These are phyloP conservation scores for Notodonta ziczac DNA, from an alignment of 2,888 invertebrate genomes.

Conservation along the genomic window DNA sequence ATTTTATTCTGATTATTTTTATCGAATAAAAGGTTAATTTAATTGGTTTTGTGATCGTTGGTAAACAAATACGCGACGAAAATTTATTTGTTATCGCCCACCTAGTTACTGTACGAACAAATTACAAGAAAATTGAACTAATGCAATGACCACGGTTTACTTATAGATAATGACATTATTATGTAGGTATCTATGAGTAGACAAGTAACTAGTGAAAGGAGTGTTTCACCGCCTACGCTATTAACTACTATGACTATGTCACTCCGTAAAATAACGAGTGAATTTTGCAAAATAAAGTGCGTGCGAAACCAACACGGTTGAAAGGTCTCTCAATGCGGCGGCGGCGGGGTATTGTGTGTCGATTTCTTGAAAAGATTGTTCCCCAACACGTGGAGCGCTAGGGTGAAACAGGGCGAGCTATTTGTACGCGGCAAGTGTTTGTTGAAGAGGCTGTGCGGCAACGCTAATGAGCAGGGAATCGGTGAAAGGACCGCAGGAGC, in stretches of 20 bases:
- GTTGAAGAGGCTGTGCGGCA: conserved; percentile 69
- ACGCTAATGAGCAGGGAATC: conserved; percentile 73
- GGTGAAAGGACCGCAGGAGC: conserved; percentile 64
- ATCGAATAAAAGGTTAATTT: neutral
- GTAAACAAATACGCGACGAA: neutral
- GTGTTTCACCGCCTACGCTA: conserved; percentile 23
- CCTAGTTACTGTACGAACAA: neutral
- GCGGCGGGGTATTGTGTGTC: conserved; percentile 20
- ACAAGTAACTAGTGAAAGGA: conserved; percentile 31
- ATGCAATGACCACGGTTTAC: neutral
- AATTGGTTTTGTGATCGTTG: neutral
- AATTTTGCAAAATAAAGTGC: conserved; percentile 15
- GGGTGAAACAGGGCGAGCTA: conserved; percentile 59
- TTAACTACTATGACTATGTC: conserved; percentile 6
- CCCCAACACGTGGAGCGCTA: conserved; percentile 44
- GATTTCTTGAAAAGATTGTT: conserved; percentile 45
- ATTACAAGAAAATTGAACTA: neutral
- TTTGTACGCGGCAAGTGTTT: conserved; percentile 75
- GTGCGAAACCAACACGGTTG: conserved; percentile 21
- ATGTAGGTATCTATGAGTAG: conserved; percentile 19
- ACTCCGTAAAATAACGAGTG: conserved; percentile 10
- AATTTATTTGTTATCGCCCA: neutral
- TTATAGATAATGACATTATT: conserved; percentile 6
- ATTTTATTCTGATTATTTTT: neutral
- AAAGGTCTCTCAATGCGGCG: conserved; percentile 18